These are phyloP conservation scores for Gadus chalcogrammus DNA, from an alignment of 2,113 vertebrate species.

Conservation along the genomic window DNA sequence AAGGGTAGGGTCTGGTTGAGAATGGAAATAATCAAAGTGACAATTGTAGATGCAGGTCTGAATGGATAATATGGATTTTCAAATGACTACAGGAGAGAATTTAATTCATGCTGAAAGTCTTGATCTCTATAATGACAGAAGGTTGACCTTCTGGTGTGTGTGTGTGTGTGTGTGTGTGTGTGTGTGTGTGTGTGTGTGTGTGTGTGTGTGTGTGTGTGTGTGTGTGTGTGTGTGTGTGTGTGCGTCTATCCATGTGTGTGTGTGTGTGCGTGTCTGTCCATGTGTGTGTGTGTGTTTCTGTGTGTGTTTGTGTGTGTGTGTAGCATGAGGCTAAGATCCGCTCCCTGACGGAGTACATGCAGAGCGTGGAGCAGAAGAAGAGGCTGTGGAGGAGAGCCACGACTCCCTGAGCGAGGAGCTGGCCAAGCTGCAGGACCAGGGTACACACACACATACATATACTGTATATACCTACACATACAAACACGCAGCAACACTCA, in stretches of 20 bases:
- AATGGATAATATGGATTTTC: too few species aligned
- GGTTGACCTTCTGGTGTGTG: background rate
- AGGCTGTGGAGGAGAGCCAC: slow-evolving; percentile 87
- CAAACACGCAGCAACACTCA: background rate
- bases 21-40: too few species aligned
- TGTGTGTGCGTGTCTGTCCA: too few species aligned
- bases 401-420: slow-evolving; percentile 88
- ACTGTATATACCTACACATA: background rate
- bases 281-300: too few species aligned
- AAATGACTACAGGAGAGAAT: too few species aligned
- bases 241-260: too few species aligned
- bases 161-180: background rate
- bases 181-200: background rate
- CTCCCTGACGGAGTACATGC: slow-evolving; percentile 91
- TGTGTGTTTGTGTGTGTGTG: background rate
- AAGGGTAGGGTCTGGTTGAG: background rate
- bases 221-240: background rate
- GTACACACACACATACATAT: slow-evolving; percentile 50
- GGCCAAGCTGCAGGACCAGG: slow-evolving; percentile 83
- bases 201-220: background rate
- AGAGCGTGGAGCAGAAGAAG: slow-evolving; percentile 90
- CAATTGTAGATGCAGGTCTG: too few species aligned
- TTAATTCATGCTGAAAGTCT: too few species aligned
- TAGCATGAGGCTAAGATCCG: slow-evolving; percentile 94
- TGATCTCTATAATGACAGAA: too few species aligned